These are phyloP conservation scores for Pachydiplax longipennis DNA, from an alignment of 2,888 invertebrate genomes.

Conservation along the genomic window DNA sequence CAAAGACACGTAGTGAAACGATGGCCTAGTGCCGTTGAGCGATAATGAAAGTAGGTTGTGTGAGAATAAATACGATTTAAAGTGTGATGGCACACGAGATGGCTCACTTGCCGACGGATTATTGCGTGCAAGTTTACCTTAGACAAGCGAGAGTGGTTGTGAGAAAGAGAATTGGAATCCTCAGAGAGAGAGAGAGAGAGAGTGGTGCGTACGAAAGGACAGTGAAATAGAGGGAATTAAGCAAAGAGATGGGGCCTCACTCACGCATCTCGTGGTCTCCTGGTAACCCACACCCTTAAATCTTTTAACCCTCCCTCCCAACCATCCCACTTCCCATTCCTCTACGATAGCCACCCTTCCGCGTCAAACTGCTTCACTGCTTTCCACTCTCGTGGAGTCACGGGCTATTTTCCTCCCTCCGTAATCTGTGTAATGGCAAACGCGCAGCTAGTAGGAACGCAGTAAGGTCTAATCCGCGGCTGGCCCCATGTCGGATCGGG, in stretches of 20 bases:
- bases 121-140: not conserved
- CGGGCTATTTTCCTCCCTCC: conserved; percentile 11
- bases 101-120: not conserved
- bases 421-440: conserved; percentile 41
- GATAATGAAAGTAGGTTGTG: no score
- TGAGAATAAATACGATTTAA: not conserved
- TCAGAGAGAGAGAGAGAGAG: not conserved
- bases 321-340: not conserved
- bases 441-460: conserved; percentile 19
- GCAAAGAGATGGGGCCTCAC: not conserved
- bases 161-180: not conserved
- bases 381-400: conserved; percentile 3
- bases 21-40: not conserved
- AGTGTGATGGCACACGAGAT: not conserved
- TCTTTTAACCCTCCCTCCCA: conserved; percentile 1
- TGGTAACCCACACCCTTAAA: conserved; percentile 5
- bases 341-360: not conserved
- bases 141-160: not conserved
- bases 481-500: not conserved
- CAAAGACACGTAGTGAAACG: no score
- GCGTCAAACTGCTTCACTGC: not conserved
- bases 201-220: no score
- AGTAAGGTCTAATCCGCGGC: conserved; percentile 26
- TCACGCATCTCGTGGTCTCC: not conserved
- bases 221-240: not conserved